Base-by-base conservation (phyloP, 2,113 vertebrate species). In the Ophthalmolycus amberensis region DNA sequence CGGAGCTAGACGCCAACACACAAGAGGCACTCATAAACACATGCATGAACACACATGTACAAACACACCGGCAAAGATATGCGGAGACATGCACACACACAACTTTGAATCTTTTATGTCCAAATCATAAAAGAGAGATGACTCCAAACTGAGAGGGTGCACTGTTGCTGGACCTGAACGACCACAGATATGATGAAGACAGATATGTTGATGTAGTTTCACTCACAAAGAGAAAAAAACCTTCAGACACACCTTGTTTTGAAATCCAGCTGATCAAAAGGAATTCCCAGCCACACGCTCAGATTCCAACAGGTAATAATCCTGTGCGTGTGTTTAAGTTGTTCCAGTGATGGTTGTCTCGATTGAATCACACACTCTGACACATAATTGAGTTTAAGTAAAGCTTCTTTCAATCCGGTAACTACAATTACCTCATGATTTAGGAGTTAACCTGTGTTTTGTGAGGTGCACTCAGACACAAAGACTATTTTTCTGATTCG, bases 11-110 rank as follows among this genome's bases (percentile, higher is more conserved):
- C 77, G 9, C 10, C 1, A 63, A 73, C 70, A 77, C 82, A 70
- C 77, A 10, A 22, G 72, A 82, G 72, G 71, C 66, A 67, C 67
- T 46, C 67, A 16, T 9, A 9, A 64, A 80, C 81, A 80, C 88
- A 91, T 25, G 88, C 83, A 74, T 91, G 88, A 90, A 25, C 79
- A 74, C 80, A 92, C 84, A 80, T 68, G 84, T 79, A 65, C 87
- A 89, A 87, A 91, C 77, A 90, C 82, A 77, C 65, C 12, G 29
- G 77, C 16, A 2, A 37, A 64, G 68, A 84, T 40, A 46, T 25
- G 65, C 84, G 46, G 64, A 84, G 65, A 87, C 77, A 56, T 59
- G 68, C 82, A 80, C 7, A 75, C 63, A 70, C 58, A 58, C 50
- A 12, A 37, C 54, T 76, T 38, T 89, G 9, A 92, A 86, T 92